Conservation (phyloP, 2,888 invertebrate genomes). For the Amphipoea oculea region DNA sequence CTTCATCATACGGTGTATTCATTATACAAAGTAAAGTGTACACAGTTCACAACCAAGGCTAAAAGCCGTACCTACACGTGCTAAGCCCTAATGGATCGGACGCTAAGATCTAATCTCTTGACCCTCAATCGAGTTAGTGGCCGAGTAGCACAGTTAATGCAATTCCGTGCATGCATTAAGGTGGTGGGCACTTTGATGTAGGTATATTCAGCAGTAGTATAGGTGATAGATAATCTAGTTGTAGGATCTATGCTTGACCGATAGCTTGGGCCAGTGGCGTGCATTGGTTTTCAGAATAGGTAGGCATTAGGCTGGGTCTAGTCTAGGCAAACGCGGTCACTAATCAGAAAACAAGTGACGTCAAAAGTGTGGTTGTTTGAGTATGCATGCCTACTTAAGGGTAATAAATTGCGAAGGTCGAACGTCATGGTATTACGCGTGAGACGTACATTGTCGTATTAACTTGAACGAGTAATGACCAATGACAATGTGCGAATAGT, state of each 20-base stretch:
- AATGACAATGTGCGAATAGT: too few species aligned
- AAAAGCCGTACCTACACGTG: constrained; percentile 8
- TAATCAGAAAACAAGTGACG: too few species aligned
- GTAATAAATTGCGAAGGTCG: too few species aligned
- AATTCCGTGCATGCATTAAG: constrained; percentile 61
- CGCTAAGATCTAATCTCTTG: constrained; percentile 55
- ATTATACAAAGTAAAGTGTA: constrained; percentile 13
- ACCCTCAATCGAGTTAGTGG: constrained; percentile 61
- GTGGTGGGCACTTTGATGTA: constrained; percentile 24
- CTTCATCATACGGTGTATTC: constrained; percentile 12
- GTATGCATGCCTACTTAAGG: too few species aligned
- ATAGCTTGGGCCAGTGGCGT: not conserved
- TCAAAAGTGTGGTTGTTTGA: too few species aligned
- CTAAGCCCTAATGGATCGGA: constrained; percentile 19
- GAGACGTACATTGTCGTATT: too few species aligned
- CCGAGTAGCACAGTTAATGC: constrained; percentile 56
- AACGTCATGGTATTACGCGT: too few species aligned
- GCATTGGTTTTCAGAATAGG: too few species aligned
- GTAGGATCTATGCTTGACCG: constrained; percentile 7
- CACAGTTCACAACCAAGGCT: constrained; percentile 16
- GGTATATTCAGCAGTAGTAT: not conserved
- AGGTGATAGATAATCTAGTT: constrained; percentile 32
- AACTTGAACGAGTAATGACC: too few species aligned
- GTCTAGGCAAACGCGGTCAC: too few species aligned
- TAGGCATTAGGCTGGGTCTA: too few species aligned